These are phyloP conservation scores for Platycheirus albimanus DNA, from an alignment of 2,888 invertebrate species.

Conservation along the genomic window DNA sequence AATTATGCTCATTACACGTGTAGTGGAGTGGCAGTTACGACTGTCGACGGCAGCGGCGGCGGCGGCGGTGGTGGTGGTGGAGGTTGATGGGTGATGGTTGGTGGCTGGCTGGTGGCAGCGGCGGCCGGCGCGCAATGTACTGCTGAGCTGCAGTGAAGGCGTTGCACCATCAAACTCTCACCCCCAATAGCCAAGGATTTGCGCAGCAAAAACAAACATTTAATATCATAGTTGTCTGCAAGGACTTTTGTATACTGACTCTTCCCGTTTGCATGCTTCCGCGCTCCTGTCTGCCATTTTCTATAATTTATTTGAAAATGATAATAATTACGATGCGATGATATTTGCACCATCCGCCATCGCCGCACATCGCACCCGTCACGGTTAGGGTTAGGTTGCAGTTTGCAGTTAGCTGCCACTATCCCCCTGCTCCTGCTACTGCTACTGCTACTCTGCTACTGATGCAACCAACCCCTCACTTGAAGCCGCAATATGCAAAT, in stretches of 20 bases:
- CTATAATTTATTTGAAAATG: constrained; percentile 74
- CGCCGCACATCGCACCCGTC: constrained; percentile 23
- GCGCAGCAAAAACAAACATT: constrained; percentile 62
- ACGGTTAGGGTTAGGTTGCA: constrained; percentile 7
- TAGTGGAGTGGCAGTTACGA: constrained; percentile 61
- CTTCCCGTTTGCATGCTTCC: constrained; percentile 48
- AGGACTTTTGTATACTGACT: constrained; percentile 39
- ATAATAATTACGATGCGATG: constrained; percentile 74
- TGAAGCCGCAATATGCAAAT: constrained; percentile 72
- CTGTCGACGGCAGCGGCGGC: constrained; percentile 2
- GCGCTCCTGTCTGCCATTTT: constrained; percentile 61
- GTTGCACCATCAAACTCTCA: constrained; percentile 39
- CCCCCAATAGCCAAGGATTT: constrained; percentile 46
- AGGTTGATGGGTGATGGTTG: no score
- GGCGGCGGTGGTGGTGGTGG: no score
- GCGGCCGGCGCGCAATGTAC: no score
- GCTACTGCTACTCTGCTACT: no score
- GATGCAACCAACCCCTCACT: constrained; percentile 55
- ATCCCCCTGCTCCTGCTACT: no score
- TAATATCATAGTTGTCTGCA: constrained; percentile 12
- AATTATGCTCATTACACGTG: constrained; percentile 72
- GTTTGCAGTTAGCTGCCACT: no score
- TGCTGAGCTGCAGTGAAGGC: constrained; percentile 15
- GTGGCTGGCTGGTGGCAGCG: no score
- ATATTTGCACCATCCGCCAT: constrained; percentile 57